Evolutionary conservation across 2,797 vertebrate species (phyloP).

Genomic region (Bovichtus variegatus): DNA sequence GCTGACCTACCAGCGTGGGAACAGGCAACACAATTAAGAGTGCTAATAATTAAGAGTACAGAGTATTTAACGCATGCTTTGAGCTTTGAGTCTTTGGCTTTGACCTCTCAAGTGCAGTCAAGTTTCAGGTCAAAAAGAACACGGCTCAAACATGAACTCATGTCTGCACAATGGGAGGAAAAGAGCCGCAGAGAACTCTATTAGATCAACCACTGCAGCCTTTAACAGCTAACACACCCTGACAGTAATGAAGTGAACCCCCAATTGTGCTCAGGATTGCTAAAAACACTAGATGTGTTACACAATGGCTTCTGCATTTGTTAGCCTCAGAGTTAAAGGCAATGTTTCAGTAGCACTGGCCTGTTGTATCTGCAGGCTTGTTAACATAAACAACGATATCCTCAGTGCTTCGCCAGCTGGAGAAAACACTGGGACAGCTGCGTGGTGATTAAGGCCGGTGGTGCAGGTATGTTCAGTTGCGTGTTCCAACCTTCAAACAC

Average conservation of each 20-base stretch:
- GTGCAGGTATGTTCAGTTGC: conserved; percentile 22
- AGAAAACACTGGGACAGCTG: conserved; percentile 35
- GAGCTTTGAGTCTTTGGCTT: conserved; percentile 52
- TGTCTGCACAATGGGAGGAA: conserved; percentile 61
- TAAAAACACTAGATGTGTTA: conserved; percentile 52
- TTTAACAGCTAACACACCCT: conserved; percentile 54
- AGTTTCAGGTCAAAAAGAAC: conserved; percentile 75
- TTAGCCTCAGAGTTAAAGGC: conserved; percentile 31
- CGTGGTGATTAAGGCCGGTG: conserved; percentile 13
- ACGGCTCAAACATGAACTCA: conserved; percentile 62
- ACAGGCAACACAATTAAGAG: conserved; percentile 65
- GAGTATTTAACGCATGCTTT: conserved; percentile 66
- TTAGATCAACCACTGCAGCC: conserved; percentile 64
- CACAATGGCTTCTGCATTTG: conserved; percentile 33
- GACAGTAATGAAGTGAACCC: conserved; percentile 66
- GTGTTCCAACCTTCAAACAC: conserved; percentile 32
- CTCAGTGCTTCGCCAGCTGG: conserved; percentile 48
- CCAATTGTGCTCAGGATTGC: conserved; percentile 41
- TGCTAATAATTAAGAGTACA: conserved; percentile 58
- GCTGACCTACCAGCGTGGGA: conserved; percentile 73
- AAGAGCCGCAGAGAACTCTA: conserved; percentile 55
- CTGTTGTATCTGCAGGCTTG: conserved; percentile 50
- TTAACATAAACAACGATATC: conserved; percentile 68
- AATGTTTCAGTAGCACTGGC: conserved; percentile 30
- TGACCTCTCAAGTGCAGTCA: conserved; percentile 77